Evolutionary conservation across 2,797 vertebrate genomes (phyloP).

Genomic region (Malurus splendens): DNA sequence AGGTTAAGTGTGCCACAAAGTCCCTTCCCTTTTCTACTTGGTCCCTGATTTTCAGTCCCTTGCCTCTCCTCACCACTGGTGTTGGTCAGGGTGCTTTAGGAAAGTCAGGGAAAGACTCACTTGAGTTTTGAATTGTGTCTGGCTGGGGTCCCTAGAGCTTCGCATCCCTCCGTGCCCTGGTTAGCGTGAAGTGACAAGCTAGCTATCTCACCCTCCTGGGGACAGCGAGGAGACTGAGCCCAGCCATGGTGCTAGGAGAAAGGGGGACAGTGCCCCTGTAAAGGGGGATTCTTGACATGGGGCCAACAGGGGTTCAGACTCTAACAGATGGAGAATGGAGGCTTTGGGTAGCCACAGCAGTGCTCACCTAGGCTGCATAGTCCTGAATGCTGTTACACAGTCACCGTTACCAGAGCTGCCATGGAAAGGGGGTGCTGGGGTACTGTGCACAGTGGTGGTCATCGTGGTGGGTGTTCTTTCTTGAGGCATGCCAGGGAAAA

Average conservation of each 20-base stretch:
- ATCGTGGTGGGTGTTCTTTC: not conserved
- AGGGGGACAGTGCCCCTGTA: not conserved
- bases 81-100: not conserved
- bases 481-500: not conserved
- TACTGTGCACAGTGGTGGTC: not conserved
- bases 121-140: not conserved
- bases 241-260: not conserved
- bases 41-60: not conserved
- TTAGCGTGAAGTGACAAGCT: not conserved
- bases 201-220: not conserved
- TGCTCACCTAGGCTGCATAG: accelerated
- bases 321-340: not conserved
- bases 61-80: not conserved
- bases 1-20: not conserved
- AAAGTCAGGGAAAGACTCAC: not conserved
- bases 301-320: not conserved
- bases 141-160: not conserved
- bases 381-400: not conserved
- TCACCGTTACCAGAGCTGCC: accelerated
- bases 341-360: not conserved
- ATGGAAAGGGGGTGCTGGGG: not conserved
- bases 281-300: not conserved
- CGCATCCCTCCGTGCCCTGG: not conserved
- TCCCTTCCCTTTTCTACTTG: not conserved
- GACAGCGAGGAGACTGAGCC: not conserved